phyloP scores from a whole-genome alignment of 2,797 vertebrate species.

The Myotis myotis region DNA sequence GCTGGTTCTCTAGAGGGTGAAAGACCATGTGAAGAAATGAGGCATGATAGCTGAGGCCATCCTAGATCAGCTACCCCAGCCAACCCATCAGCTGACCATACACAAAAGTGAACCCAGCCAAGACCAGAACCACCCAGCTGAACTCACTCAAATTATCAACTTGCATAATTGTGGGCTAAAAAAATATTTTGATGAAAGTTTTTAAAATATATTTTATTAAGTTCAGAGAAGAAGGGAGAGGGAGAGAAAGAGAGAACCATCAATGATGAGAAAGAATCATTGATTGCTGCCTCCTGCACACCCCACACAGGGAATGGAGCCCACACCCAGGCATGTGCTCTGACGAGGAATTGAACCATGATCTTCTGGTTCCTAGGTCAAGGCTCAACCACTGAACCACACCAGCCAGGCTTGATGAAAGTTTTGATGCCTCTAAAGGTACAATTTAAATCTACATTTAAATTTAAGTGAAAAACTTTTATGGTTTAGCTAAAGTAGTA shows the following conservation, averaged over 20 bases:
- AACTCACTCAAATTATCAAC: neutral
- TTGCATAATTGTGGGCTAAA: neutral
- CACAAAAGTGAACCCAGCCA: neutral
- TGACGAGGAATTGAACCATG: too few species aligned
- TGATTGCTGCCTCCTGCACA: too few species aligned
- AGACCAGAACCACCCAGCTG: neutral
- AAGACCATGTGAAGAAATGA: neutral
- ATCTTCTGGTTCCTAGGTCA: too few species aligned
- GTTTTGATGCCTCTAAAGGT: constrained; percentile 32
- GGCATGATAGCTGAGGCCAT: neutral
- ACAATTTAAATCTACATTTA: constrained; percentile 43
- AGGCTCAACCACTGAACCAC: too few species aligned
- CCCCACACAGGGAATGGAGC: too few species aligned
- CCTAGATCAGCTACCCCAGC: neutral
- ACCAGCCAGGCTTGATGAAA: neutral
- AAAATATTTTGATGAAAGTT: constrained; percentile 32
- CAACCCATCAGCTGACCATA: neutral
- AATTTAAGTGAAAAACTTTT: constrained; percentile 8
- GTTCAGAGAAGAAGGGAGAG: too few species aligned
- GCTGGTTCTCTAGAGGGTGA: neutral
- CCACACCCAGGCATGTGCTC: too few species aligned
- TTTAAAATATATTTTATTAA: neutral
- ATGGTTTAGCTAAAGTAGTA: constrained; percentile 5
- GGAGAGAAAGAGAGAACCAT: too few species aligned
- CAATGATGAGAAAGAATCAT: too few species aligned